Percentiles rank a stretch among this genome's conserved stretches.
Conservation (phyloP, 2,113 vertebrate genomes). For the Ceyx cyanopectus region DNA sequence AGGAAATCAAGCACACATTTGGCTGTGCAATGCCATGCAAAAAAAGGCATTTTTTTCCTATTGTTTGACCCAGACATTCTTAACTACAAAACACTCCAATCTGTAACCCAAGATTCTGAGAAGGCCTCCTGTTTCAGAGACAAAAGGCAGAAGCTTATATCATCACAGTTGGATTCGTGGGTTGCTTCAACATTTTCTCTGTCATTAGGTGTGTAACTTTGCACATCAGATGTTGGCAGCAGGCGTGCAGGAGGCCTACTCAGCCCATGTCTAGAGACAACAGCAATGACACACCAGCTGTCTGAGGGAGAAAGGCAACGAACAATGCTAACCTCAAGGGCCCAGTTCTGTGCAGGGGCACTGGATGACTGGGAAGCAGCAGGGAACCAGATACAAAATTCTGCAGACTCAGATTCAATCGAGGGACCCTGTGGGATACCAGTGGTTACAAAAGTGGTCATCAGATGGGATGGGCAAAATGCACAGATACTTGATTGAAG, state of each 20-base stretch:
- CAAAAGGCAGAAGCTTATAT: neutral
- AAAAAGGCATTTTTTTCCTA: neutral
- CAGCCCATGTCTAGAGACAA: neutral
- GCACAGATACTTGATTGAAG: slow-evolving; percentile 21
- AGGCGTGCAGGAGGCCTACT: neutral
- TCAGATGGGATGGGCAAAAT: slow-evolving; percentile 4
- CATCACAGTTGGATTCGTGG: neutral
- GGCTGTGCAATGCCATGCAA: neutral
- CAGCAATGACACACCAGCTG: neutral
- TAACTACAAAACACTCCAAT: neutral
- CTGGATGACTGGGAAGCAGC: neutral
- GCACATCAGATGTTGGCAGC: neutral
- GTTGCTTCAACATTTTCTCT: neutral
- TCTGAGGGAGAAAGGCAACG: neutral
- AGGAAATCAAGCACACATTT: neutral
- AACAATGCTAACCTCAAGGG: neutral
- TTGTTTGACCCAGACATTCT: neutral
- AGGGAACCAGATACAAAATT: neutral
- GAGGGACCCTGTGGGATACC: neutral
- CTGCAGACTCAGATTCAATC: neutral
- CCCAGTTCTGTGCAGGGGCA: neutral
- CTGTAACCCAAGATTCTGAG: neutral
- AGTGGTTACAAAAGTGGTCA: neutral
- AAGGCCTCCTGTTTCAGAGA: neutral
- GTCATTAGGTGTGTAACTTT: neutral